phyloP scores from a whole-genome alignment of 2,888 invertebrate species.

The Caenorhabditis sp. region DNA sequence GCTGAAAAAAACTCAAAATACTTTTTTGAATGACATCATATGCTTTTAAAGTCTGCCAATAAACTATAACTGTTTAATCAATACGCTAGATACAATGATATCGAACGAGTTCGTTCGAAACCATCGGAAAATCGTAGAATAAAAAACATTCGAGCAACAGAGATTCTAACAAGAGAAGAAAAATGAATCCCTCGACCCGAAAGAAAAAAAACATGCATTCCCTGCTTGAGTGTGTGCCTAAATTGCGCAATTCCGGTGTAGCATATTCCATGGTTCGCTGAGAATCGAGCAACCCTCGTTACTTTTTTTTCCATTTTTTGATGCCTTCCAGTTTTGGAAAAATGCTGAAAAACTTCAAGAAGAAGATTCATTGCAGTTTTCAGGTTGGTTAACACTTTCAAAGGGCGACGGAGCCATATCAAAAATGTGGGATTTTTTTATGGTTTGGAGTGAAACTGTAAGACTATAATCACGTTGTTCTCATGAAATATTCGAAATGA shows the following conservation, averaged over 20 bases:
- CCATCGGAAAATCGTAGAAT: not conserved
- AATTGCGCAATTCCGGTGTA: conserved; percentile 62
- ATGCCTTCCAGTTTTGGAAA: conserved; percentile 31
- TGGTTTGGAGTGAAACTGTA: too few species aligned
- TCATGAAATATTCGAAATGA: too few species aligned
- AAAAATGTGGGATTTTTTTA: too few species aligned
- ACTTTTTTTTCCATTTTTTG: conserved; percentile 20
- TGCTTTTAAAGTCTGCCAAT: too few species aligned
- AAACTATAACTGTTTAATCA: too few species aligned
- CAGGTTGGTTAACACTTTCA: conserved; percentile 10
- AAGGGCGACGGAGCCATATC: too few species aligned
- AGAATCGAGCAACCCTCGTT: conserved; percentile 34
- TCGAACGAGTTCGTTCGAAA: too few species aligned
- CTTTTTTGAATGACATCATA: too few species aligned
- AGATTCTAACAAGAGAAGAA: not conserved
- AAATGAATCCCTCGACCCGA: not conserved
- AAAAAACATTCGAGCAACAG: not conserved
- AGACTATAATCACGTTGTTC: too few species aligned
- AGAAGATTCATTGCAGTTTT: conserved; percentile 43
- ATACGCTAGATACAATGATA: too few species aligned
- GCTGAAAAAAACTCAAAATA: too few species aligned
- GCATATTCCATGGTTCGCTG: conserved; percentile 52
- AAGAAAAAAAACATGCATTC: conserved; percentile 22
- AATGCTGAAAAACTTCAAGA: conserved; percentile 45
- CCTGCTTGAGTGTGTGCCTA: conserved; percentile 32